A percentile compares a stretch with the other conserved stretches of the same genome.
These are phyloP conservation scores for Poecilia picta DNA, from an alignment of 2,797 vertebrate species.

Conservation along the genomic window DNA sequence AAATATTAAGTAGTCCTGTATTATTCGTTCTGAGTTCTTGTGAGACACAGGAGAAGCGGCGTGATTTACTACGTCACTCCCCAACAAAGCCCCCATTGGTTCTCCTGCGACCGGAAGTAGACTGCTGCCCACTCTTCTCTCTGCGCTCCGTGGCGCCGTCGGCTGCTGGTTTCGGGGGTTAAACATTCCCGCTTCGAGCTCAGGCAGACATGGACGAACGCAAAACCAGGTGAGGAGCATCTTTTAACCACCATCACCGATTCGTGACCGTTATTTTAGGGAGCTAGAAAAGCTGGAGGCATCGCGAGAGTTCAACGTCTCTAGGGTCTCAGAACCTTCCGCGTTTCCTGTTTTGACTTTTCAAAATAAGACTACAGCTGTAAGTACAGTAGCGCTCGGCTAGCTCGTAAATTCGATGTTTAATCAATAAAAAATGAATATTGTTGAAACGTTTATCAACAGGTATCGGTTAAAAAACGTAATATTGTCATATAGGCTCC, in stretches of 20 bases:
- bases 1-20: too few relatives aligned
- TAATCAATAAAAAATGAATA: not conserved
- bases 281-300: conserved; percentile 21
- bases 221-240: conserved; percentile 45
- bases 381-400: not conserved
- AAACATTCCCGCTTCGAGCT: not conserved
- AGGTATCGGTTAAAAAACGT: not conserved
- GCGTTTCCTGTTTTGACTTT: conserved; percentile 32
- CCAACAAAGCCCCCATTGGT: conserved; percentile 60
- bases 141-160: conserved; percentile 75
- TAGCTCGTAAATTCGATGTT: not conserved
- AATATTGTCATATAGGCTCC: not conserved
- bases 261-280: not conserved
- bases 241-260: not conserved
- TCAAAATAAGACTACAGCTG: conserved; percentile 41
- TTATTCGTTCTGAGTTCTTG: too few relatives aligned
- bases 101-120: conserved; percentile 60
- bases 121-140: conserved; percentile 46
- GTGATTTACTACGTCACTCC: conserved; percentile 56
- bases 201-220: conserved; percentile 13
- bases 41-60: conserved; percentile 17
- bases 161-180: not conserved
- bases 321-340: conserved; percentile 19
- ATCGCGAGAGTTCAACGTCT: conserved; percentile 6
- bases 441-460: not conserved